Evolutionary conservation across 1,140 invertebrate genomes (phyloP), one percentile per base, ranked within the genome.

Genomic region (Drosophila novamexicana): DNA sequence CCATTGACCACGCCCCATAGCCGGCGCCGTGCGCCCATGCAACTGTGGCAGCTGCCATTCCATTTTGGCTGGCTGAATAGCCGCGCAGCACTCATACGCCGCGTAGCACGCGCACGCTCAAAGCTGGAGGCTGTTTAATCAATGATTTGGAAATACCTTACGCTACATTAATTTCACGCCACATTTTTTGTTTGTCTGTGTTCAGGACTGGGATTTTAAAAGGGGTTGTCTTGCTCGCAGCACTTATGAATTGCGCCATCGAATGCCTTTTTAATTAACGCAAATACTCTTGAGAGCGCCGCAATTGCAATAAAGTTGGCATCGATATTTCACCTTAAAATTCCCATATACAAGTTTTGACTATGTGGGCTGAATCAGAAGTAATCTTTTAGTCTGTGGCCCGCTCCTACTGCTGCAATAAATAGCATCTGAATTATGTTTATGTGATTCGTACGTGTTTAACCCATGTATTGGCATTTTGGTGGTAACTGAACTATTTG

Each of bases 111-210:
- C 3, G 22, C 22, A 5, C 22, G 37, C 44, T 32, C 61, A 74
- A 64, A 58, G 59, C 18, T 74, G 63, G 42, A 53, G 34, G 79
- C 65, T 64, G 66, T 52, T 68, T 79, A 86, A 86, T 86, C 83
- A 86, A 86, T 86, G 83, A 86, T 88, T 86, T 49, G 83, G 83
- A 86, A 85, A 85, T 84, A 77, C 69, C 63, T 88, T 88, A 82
- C 83, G 71, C 79, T 88, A 86, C 83, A 86, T 86, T 86, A 79
- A 88, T 83, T 88, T 80, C 69, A 75, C 59, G 76, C 77, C 65
- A 64, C 66, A 71, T 34, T 69, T 63, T 61, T 45, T 36, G 2
- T 29, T 6, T 29, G 2, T 29, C 3, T 29, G 22, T 59, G 52
- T 37, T 16, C 22, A 12, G 42, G 12, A 34, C 36, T 14, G 44